Base-by-base conservation (phyloP, 2,888 invertebrate genomes). In the Oxyteleia sp. region DNA sequence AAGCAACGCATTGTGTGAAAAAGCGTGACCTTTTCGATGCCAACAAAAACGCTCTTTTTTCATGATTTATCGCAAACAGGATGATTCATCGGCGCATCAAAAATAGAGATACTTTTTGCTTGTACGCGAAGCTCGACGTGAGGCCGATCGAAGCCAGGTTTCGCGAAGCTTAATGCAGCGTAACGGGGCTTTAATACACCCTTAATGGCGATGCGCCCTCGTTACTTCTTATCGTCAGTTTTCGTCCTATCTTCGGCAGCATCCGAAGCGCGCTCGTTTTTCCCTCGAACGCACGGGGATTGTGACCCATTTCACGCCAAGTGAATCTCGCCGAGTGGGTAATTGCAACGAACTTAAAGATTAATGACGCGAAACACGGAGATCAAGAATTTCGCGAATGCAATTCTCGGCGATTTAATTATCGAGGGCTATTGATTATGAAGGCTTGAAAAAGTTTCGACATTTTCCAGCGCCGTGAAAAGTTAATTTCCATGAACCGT, bases 261-360 rank as follows among this genome's bases (percentile, higher is more conserved):
- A 61, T 35, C 38, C 41, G 47, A 38, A 43, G 55, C 63, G n/a
- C 47, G 35, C 38, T 63, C 68, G 69, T 71, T 80, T 81, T 69
- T 75, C 43, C 69, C 63, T 57, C 63, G 49, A 72, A 51, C 43
- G 66, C 72, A 53, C 69, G 75, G 38, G 64, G 26, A 68, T 75
- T 64, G 69, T 64, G 81, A 75, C 81, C 81, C 45, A 82, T 82
- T 82, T 82, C 75, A 75, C 75, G 82, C 32, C 75, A 57, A 75
- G 59, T 75, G 63, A 82, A 74, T 75, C 63, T 74, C 55, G 41
- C 66, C 64, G 66, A 74, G 59, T 74, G 66, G 59, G 66, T 80
- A 80, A 80, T 80, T 80, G 72, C 80, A 43, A 61, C 53, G 18
- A n/a, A n/a, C n/a, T 74, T 59, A 66, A 51, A 74, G 80, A 66